Evolutionary conservation across 2,797 vertebrate genomes (phyloP).

Genomic region (Helarctos malayanus): DNA sequence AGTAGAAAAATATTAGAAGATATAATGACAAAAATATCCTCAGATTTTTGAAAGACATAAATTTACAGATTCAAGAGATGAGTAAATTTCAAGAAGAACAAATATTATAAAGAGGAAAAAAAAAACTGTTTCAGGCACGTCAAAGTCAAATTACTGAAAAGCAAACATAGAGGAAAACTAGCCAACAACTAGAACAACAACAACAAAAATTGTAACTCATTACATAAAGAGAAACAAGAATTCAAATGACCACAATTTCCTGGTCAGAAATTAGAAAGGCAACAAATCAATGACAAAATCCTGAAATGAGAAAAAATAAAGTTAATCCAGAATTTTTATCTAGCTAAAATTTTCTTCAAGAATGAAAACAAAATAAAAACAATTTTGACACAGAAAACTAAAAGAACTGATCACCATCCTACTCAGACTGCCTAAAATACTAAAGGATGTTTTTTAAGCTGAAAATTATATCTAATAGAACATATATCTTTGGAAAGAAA

Average conservation of each 20-base stretch:
- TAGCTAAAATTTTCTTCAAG: not conserved
- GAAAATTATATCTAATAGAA: not conserved
- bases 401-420: not conserved
- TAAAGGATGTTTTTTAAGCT: not conserved
- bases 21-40: not conserved
- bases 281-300: not conserved
- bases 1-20: not conserved
- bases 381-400: not conserved
- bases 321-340: not conserved
- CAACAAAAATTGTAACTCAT: not conserved
- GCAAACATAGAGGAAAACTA: not conserved
- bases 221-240: not conserved
- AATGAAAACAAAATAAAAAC: not conserved
- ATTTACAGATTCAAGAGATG: not conserved
- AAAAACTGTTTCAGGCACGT: not conserved
- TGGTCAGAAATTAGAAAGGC: not conserved
- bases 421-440: not conserved
- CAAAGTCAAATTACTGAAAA: not conserved
- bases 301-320: not conserved
- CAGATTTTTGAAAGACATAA: not conserved
- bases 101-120: not conserved
- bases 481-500: not conserved
- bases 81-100: not conserved
- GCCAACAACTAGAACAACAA: not conserved
- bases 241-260: not conserved